Conservation (phyloP, 1,140 invertebrate genomes). For the Cotesia chilonis region DNA sequence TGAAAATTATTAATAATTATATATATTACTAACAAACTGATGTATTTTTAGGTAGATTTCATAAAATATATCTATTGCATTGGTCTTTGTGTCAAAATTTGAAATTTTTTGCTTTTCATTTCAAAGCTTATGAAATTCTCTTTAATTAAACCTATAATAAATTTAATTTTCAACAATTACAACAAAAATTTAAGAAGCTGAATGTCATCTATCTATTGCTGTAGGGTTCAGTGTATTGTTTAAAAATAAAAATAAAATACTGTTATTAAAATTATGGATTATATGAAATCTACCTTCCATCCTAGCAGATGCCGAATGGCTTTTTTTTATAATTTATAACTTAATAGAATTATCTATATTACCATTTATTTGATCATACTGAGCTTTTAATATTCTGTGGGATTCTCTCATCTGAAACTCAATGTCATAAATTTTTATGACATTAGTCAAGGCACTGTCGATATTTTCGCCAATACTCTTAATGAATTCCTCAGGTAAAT, state of each 20-base stretch:
- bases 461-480: slow-evolving; percentile 51
- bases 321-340: no score
- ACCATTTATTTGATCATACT: slow-evolving; percentile 52
- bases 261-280: no score
- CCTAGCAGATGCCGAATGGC: no score
- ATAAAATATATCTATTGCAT: no score
- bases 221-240: not conserved
- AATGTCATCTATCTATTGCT: no score
- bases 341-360: not conserved
- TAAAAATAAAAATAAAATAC: slow-evolving; percentile 15
- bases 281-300: no score
- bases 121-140: no score
- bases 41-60: not conserved
- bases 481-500: slow-evolving; percentile 52
- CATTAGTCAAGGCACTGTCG: slow-evolving; percentile 45
- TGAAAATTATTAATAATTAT: slow-evolving; percentile 23
- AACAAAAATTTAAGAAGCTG: no score
- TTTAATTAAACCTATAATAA: no score
- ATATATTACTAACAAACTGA: slow-evolving; percentile 15
- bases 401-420: slow-evolving; percentile 56
- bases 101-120: no score
- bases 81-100: no score
- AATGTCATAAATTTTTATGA: slow-evolving; percentile 56
- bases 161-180: no score
- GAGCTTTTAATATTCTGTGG: slow-evolving; percentile 44